Evolutionary conservation across 2,113 vertebrate genomes (phyloP).

Genomic region (Gambusia affinis): DNA sequence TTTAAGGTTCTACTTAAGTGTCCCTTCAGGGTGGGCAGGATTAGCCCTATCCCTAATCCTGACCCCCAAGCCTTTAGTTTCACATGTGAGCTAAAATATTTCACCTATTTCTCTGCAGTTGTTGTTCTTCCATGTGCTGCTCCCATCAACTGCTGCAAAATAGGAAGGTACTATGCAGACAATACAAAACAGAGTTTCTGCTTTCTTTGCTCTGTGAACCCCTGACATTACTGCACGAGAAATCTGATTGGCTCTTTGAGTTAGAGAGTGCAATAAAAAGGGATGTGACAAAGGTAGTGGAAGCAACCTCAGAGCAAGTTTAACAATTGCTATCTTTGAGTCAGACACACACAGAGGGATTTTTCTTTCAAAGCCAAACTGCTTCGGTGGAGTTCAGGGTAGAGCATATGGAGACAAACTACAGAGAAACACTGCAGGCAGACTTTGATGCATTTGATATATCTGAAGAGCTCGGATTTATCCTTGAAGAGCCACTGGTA

Average conservation of each 20-base stretch:
- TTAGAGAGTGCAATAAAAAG: slow-evolving; percentile 26
- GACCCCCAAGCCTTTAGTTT: too few species aligned
- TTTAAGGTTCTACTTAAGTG: too few species aligned
- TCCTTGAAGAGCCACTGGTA: slow-evolving; percentile 65
- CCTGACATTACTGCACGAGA: neutral
- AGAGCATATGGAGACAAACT: slow-evolving; percentile 43
- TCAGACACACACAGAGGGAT: neutral
- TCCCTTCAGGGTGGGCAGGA: too few species aligned
- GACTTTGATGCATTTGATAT: slow-evolving; percentile 57
- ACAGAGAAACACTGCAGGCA: slow-evolving; percentile 45
- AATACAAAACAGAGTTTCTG: neutral
- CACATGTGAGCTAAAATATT: too few species aligned
- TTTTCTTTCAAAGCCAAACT: slow-evolving; percentile 3
- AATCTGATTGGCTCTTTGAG: slow-evolving; percentile 42
- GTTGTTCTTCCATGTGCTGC: too few species aligned
- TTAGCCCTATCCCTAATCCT: too few species aligned
- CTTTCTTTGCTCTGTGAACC: slow-evolving; percentile 11
- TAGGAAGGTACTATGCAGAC: neutral
- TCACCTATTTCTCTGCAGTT: too few species aligned
- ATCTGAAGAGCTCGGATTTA: slow-evolving; percentile 66
- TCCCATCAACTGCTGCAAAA: neutral
- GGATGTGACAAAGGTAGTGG: slow-evolving; percentile 29
- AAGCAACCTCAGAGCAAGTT: slow-evolving; percentile 6
- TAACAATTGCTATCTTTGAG: slow-evolving; percentile 1
- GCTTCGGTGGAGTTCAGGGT: neutral